Conservation (phyloP, 2,113 vertebrate species). For the Telmatochromis bifrenatus region DNA sequence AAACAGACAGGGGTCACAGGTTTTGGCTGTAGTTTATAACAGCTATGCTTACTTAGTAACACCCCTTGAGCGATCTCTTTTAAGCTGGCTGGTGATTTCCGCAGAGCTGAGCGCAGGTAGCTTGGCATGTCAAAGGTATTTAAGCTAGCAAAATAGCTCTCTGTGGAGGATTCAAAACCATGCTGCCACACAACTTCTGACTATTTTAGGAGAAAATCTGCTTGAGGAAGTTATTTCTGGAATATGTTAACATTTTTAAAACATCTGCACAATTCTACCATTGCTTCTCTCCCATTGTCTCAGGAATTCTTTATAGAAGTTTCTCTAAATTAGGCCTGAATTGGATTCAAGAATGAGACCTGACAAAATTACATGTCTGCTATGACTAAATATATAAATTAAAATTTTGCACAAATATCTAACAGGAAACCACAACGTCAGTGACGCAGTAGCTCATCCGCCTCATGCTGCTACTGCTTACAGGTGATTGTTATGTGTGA, state of each 20-base stretch:
- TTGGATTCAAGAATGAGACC: not conserved
- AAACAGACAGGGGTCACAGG: slow-evolving; percentile 52
- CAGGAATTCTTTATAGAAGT: not conserved
- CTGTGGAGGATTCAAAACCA: not conserved
- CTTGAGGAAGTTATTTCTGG: not conserved
- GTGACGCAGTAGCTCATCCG: not conserved
- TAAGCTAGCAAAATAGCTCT: not conserved
- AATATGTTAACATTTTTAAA: not conserved
- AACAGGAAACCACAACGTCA: not conserved
- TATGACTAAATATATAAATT: not conserved
- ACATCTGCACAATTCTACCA: not conserved
- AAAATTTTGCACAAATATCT: not conserved
- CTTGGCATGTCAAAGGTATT: slow-evolving; percentile 10
- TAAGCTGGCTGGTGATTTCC: not conserved
- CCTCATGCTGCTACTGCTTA: not conserved
- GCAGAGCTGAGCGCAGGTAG: not conserved
- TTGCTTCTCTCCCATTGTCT: not conserved
- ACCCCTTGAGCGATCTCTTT: not conserved
- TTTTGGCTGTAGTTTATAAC: slow-evolving; percentile 48
- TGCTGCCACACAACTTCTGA: not conserved
- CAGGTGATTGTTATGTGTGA: not conserved
- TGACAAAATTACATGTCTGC: not conserved
- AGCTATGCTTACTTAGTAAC: slow-evolving; percentile 14
- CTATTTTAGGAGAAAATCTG: not conserved
- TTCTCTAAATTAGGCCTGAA: not conserved